Evolutionary conservation across 2,113 vertebrate species (phyloP).

Genomic region (Chrysochloris asiatica): DNA sequence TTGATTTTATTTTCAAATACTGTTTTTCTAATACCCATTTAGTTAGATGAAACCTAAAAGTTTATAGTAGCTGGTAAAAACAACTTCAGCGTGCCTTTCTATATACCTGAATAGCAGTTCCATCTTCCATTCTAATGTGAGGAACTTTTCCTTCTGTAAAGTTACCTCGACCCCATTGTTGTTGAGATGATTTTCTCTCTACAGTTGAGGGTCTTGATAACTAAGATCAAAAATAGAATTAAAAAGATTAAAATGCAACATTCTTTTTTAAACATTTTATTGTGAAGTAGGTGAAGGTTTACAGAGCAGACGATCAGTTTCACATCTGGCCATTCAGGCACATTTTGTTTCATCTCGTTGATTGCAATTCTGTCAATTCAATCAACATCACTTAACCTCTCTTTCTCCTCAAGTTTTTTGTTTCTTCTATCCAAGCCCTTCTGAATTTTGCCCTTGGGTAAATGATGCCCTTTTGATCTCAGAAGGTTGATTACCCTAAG

Average conservation of each 20-base stretch:
- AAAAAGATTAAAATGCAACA: conserved; percentile 55
- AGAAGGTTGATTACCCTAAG: no score
- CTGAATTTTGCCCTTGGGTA: no score
- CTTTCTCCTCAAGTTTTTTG: no score
- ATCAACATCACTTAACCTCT: no score
- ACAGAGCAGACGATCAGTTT: no score
- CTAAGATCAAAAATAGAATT: conserved; percentile 75
- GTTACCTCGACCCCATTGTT: conserved; percentile 74
- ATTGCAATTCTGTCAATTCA: no score
- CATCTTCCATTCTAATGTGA: conserved; percentile 86
- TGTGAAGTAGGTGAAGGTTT: no score
- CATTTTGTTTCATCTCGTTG: no score
- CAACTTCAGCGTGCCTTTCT: neutral
- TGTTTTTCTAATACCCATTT: conserved; percentile 30
- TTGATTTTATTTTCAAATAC: conserved; percentile 12
- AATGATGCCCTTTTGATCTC: no score
- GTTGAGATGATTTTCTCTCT: conserved; percentile 80
- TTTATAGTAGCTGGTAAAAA: neutral
- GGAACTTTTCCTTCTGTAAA: conserved; percentile 85
- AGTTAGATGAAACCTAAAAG: neutral
- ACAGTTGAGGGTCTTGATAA: conserved; percentile 77
- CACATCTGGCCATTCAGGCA: no score
- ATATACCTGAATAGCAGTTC: conserved; percentile 87
- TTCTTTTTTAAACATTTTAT: no score
- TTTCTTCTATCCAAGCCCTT: no score